Base-by-base conservation (phyloP, 1,140 invertebrate species). In the Heliconius nattereri region DNA sequence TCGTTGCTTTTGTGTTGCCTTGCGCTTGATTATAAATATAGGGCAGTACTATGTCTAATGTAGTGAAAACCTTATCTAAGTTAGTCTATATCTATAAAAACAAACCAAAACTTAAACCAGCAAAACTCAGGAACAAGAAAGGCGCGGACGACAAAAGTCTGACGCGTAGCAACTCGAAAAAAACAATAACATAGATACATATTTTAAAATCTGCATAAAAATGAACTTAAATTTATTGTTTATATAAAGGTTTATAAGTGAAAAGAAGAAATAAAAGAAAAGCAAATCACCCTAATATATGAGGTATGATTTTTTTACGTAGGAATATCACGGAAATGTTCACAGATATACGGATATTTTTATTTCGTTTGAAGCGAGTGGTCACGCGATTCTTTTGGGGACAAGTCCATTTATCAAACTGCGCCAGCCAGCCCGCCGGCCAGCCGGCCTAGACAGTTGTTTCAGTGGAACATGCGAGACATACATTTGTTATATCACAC, bases 331-430 rank as follows among this genome's bases (percentile, higher is more conserved):
- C 76, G 81, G 84, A 83, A 83, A 60, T 76, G 40, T 35, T 78
- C 57, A 60, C 29, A 73, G 72, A 78, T 78, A 80, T 71, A 75
- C 71, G 73, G 49, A 45, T 80, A 78, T 82, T 84, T 83, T 83
- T 81, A 83, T 78, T 84, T 73, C 81, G 83, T 78, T 79, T 81
- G 79, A 80, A 82, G 74, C 78, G 40, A 77, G 78, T 78, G 74
- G 52, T 78, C 83, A 84, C 83, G 83, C 79, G 79, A 83, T 81
- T 70, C 45, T 81, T 81, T 81, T 72, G 77, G 74, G 52, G 78
- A 52, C 73, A 71, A 73, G 77, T 35, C 71, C 71, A 76, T 80
- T 80, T 76, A 73, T 76, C 79, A 80, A 73, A 72, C 54, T 78
- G 32, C 73, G 20, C 52, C 73, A 35, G 23, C 76, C 11, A 57